Evolutionary conservation across 2,113 vertebrate species (phyloP).

Genomic region (Oryzias woworae): DNA sequence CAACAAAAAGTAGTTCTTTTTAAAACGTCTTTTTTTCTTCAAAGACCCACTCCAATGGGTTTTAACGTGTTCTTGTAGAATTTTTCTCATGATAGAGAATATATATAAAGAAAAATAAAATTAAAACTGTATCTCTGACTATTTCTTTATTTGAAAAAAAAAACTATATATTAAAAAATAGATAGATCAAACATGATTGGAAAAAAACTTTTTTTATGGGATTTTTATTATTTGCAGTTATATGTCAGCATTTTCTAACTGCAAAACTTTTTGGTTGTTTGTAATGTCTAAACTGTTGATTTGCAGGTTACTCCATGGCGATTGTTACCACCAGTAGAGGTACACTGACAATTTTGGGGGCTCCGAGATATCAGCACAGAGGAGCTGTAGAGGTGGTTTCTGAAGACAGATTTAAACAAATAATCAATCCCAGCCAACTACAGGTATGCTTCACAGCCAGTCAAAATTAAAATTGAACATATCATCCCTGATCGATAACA

Average conservation of each 20-base stretch:
- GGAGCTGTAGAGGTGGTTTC: conserved; percentile 52
- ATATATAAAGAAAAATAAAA: too few relatives aligned
- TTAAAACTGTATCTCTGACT: too few relatives aligned
- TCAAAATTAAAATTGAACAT: not conserved
- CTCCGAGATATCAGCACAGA: conserved; percentile 68
- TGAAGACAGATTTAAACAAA: rapidly evolving
- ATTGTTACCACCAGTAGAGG: not conserved
- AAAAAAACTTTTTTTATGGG: too few relatives aligned
- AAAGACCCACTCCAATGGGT: too few relatives aligned
- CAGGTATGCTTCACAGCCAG: conserved; percentile 36
- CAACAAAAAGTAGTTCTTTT: too few relatives aligned
- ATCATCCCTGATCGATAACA: not conserved
- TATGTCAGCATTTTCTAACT: not conserved
- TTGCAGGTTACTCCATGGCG: conserved; percentile 73
- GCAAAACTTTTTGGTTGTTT: not conserved
- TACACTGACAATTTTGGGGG: conserved; percentile 58
- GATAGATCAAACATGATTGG: too few relatives aligned
- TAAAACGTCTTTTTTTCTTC: too few relatives aligned
- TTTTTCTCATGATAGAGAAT: too few relatives aligned
- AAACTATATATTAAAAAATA: too few relatives aligned
- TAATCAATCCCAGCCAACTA: conserved; percentile 32
- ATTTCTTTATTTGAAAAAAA: too few relatives aligned
- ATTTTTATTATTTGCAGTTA: too few relatives aligned
- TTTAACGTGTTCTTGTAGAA: too few relatives aligned
- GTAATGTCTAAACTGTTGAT: not conserved